Evolutionary conservation across 2,888 invertebrate species (phyloP).

Genomic region (Maniola hyperantus): DNA sequence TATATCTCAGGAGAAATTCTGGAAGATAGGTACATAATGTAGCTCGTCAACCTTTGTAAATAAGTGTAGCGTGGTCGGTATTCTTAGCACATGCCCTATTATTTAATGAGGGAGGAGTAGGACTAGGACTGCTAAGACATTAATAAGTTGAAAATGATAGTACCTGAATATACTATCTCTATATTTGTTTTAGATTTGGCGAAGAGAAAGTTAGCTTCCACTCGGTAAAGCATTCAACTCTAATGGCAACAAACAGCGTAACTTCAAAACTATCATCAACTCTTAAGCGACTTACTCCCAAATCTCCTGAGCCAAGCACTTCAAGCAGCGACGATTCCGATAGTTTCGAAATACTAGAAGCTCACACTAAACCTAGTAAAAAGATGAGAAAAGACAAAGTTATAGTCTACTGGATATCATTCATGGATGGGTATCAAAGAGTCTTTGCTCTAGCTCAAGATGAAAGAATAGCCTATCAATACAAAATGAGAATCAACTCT

Average conservation of each 20-base stretch:
- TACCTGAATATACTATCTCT: too few relatives aligned
- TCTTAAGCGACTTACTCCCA: conserved; percentile 77
- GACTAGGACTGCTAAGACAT: too few relatives aligned
- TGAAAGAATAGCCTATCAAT: conserved; percentile 85
- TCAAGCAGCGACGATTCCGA: conserved; percentile 85
- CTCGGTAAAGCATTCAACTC: conserved; percentile 83
- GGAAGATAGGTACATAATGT: too few relatives aligned
- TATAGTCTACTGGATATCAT: conserved; percentile 91
- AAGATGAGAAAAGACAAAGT: conserved; percentile 89
- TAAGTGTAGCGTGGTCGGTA: too few relatives aligned
- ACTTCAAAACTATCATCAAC: conserved; percentile 81
- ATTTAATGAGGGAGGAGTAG: too few relatives aligned
- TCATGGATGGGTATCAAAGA: conserved; percentile 88
- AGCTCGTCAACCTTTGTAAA: too few relatives aligned
- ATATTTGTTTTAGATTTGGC: conserved; percentile 73
- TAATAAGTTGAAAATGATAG: too few relatives aligned
- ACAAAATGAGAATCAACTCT: conserved; percentile 83
- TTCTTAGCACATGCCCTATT: too few relatives aligned
- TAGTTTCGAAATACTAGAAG: conserved; percentile 70
- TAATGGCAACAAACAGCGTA: conserved; percentile 72
- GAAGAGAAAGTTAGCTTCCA: conserved; percentile 89
- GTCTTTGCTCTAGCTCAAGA: conserved; percentile 90
- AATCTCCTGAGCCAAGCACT: conserved; percentile 77
- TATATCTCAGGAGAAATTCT: too few relatives aligned
- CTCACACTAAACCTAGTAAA: conserved; percentile 71